Evolutionary conservation across 2,888 invertebrate genomes (phyloP).

Genomic region (Rhamphomyia laevipes): DNA sequence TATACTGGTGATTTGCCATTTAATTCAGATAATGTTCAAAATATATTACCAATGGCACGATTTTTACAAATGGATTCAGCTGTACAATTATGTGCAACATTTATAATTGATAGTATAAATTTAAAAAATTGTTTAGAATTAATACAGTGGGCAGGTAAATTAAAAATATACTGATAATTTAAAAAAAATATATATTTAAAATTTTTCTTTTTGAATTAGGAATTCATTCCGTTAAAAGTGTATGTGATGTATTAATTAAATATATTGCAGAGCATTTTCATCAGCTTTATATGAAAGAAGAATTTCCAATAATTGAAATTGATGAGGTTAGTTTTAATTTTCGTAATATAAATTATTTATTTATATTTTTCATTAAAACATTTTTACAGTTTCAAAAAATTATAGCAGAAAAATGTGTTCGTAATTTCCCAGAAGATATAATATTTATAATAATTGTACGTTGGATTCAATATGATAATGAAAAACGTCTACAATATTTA

Average conservation of each 20-base stretch:
- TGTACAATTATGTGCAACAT: conserved; percentile 19
- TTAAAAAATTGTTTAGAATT: conserved; percentile 22
- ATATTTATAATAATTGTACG: conserved; percentile 9
- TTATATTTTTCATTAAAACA: not conserved
- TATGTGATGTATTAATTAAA: conserved; percentile 8
- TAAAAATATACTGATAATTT: not conserved
- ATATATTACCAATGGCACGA: conserved; percentile 19
- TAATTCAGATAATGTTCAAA: conserved; percentile 18
- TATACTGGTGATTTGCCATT: conserved; percentile 21
- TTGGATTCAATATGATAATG: conserved; percentile 12
- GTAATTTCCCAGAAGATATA: conserved; percentile 2
- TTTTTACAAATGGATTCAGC: conserved; percentile 21
- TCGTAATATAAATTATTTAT: not conserved
- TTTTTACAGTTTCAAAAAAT: not conserved
- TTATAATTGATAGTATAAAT: conserved; percentile 18
- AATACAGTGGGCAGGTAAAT: conserved; percentile 19
- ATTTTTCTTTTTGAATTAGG: conserved; percentile 8
- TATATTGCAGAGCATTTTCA: conserved; percentile 12
- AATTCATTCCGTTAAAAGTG: conserved; percentile 11
- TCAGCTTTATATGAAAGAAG: conserved; percentile 8
- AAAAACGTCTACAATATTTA: conserved; percentile 7
- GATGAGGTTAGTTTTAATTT: conserved; percentile 10
- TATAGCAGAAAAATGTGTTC: not conserved
- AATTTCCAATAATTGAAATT: conserved; percentile 12
- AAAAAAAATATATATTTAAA: not conserved